Conservation (phyloP, 2,888 invertebrate species). For the Alloscopus bannaensis region DNA sequence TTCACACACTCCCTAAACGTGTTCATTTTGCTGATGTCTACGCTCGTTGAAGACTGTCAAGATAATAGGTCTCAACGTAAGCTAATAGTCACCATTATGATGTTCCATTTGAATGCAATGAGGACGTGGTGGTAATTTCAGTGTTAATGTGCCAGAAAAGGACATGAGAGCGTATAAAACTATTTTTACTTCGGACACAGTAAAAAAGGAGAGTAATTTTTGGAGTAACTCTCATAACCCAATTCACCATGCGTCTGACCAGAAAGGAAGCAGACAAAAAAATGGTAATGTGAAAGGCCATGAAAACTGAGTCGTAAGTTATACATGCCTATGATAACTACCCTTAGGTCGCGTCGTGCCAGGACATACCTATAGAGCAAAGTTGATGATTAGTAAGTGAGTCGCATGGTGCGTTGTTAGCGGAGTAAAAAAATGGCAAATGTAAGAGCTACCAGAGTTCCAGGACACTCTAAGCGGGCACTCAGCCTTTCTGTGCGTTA, state of each 20-base stretch:
- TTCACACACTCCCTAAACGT: neutral
- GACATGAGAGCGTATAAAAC: neutral
- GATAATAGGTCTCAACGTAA: conserved; percentile 16
- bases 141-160: conserved; percentile 52
- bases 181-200: conserved; percentile 20
- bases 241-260: conserved; percentile 29
- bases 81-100: conserved; percentile 35
- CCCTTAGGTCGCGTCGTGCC: too few relatives aligned
- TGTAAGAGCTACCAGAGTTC: too few relatives aligned
- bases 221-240: conserved; percentile 14
- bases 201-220: conserved; percentile 21
- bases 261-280: conserved; percentile 5
- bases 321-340: too few relatives aligned
- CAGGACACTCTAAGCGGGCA: too few relatives aligned
- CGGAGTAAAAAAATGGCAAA: too few relatives aligned
- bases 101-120: conserved; percentile 52
- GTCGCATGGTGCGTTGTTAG: too few relatives aligned
- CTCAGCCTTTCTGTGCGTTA: neutral
- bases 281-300: neutral
- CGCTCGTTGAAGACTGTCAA: conserved; percentile 10
- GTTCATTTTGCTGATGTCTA: conserved; percentile 8
- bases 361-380: too few relatives aligned
- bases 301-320: neutral
- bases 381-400: too few relatives aligned
- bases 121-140: conserved; percentile 44